Percentiles rank a stretch among this genome's conserved stretches.
Evolutionary conservation across 1,140 invertebrate genomes (phyloP).

Genomic region (Neodiprion lecontei): DNA sequence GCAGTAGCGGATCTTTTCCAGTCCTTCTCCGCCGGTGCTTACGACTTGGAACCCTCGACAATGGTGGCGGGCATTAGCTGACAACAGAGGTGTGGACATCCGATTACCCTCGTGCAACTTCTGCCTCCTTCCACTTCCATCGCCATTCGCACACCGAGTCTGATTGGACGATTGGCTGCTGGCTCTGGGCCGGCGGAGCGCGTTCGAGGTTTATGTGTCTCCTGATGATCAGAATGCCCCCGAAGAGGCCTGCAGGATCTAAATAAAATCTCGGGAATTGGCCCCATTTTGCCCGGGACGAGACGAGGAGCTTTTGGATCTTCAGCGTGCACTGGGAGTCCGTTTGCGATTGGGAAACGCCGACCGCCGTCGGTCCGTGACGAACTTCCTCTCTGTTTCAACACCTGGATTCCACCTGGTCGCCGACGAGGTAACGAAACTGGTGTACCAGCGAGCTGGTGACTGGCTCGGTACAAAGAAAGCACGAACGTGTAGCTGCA

Average conservation of each 20-base stretch:
- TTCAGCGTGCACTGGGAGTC: too few species aligned
- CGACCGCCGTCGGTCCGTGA: too few species aligned
- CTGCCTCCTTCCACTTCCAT: slow-evolving; percentile 17
- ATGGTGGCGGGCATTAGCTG: slow-evolving; percentile 54
- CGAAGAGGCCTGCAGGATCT: slow-evolving; percentile 39
- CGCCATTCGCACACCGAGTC: slow-evolving; percentile 11
- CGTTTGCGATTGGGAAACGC: too few species aligned
- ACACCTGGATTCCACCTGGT: too few species aligned
- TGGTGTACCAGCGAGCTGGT: too few species aligned
- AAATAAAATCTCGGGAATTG: slow-evolving; percentile 57
- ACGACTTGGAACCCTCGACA: slow-evolving; percentile 46
- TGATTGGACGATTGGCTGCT: neutral
- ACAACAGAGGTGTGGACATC: slow-evolving; percentile 60
- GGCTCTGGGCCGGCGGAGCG: slow-evolving; percentile 19
- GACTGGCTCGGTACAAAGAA: too few species aligned
- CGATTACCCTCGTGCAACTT: slow-evolving; percentile 42
- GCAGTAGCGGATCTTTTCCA: neutral
- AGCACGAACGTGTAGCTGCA: neutral
- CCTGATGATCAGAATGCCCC: slow-evolving; percentile 33
- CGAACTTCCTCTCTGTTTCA: too few species aligned
- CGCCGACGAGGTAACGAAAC: too few species aligned
- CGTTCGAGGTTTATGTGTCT: slow-evolving; percentile 56
- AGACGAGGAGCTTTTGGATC: too few species aligned
- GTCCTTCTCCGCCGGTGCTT: slow-evolving; percentile 28
- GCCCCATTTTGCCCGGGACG: too few species aligned